Evolutionary conservation across 2,797 vertebrate genomes (phyloP), one percentile per base, ranked within the genome.

Genomic region (Craterocephalus amniculus): DNA sequence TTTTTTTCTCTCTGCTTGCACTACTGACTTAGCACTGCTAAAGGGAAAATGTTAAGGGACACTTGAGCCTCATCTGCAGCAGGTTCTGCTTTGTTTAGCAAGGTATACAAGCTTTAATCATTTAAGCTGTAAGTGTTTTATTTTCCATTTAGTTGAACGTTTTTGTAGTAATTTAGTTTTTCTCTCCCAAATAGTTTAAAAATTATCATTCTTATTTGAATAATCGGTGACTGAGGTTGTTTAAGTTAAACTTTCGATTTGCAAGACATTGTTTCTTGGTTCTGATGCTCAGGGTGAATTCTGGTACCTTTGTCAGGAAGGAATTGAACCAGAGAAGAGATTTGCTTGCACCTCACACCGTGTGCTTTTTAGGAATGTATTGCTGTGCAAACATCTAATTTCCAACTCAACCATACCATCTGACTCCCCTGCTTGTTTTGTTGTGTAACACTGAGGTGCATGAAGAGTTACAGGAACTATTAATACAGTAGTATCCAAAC

Each of bases 1-100:
- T 18, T 79, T 81, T 78, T 34, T 57, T 67, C 71, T 84, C 83
- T 84, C 84, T 64, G 87, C 87, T 88, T 84, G 79, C 81, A 70
- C 58, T 56, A 69, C 69, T 82, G 68, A 76, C 70, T 63, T 70
- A 35, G 74, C 71, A 60, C 65, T 40, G 24, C 16, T 67, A 10
- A 31, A 63, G 31, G 59, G 55, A 63, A 57, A n/a, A 49, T 12
- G 29, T 54, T 27, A 57, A 48, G 61, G 4, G 40, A 66, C 65
- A 54, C 32, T 54, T 22, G n/a, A 52, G 32, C 43, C 40, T 77
- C 1, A 69, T 70, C 32, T 54, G 20, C 20, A 60, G 26, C 58
- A 38, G 32, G 14, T 49, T 51, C 16, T 51, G 69, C 26, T 14
- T 67, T 70, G 38, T 62, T 74, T 38, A 36, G 63, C 72, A 36